Evolutionary conservation across 2,113 vertebrate species (phyloP).

Genomic region (Entelurus aequoreus): DNA sequence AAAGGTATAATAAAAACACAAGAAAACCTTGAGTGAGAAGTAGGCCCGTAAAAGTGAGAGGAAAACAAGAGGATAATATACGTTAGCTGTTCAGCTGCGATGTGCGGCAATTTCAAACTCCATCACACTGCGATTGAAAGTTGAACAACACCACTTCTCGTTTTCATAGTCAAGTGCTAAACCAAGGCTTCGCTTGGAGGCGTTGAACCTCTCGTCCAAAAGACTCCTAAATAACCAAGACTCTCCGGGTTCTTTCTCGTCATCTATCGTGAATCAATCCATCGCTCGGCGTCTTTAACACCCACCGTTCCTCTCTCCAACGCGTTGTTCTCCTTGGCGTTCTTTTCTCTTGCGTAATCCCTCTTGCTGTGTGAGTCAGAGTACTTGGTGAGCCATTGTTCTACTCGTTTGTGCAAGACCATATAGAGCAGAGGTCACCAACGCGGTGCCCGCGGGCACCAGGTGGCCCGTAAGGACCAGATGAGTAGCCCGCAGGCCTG

Average conservation of each 20-base stretch:
- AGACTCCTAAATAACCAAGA: not conserved
- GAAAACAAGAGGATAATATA: constrained; percentile 28
- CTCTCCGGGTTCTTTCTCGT: constrained; percentile 4
- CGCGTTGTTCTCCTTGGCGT: constrained; percentile 5
- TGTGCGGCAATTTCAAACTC: constrained; percentile 52
- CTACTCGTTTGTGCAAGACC: not conserved
- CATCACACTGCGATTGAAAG: constrained; percentile 39
- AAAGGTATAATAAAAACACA: not conserved
- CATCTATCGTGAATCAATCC: constrained; percentile 9
- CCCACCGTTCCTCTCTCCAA: no score
- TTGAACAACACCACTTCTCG: not conserved
- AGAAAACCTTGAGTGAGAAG: constrained; percentile 10
- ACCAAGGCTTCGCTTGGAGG: not conserved
- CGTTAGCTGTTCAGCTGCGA: constrained; percentile 24
- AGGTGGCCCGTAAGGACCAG: no score
- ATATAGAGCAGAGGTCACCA: no score
- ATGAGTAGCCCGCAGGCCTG: no score
- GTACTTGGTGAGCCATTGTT: constrained; percentile 2
- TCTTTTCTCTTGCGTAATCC: constrained; percentile 10
- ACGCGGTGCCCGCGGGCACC: no score
- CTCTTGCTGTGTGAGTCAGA: not conserved
- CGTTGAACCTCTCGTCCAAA: not conserved
- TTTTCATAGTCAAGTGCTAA: not conserved
- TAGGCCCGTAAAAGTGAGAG: constrained; percentile 5
- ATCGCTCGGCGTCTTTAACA: constrained; percentile 11